phyloP scores from a whole-genome alignment of 2,797 vertebrate genomes.

The Pitangus sulphuratus region DNA sequence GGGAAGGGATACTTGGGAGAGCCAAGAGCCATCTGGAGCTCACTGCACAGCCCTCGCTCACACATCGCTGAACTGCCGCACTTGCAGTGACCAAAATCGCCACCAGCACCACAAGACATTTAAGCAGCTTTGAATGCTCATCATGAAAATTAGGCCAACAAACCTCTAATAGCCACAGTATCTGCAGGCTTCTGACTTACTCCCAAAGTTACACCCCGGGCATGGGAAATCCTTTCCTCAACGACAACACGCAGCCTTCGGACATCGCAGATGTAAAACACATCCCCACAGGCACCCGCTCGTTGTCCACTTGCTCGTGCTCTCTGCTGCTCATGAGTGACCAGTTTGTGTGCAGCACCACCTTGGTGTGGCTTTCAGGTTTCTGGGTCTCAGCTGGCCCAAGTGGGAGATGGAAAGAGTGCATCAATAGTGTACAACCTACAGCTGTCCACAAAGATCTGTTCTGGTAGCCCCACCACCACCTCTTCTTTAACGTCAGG shows the following conservation, averaged over 20 bases:
- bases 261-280: not conserved
- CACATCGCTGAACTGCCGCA: not conserved
- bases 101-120: not conserved
- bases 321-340: not conserved
- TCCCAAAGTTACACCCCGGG: not conserved
- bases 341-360: not conserved
- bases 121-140: not conserved
- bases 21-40: not conserved
- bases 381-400: not conserved
- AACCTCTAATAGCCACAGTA: not conserved
- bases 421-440: not conserved
- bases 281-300: not conserved
- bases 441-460: not conserved
- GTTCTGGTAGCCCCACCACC: not conserved
- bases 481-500: not conserved
- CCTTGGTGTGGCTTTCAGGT: not conserved
- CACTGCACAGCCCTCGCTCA: not conserved
- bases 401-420: not conserved
- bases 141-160: not conserved
- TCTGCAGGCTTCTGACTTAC: not conserved
- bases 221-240: not conserved
- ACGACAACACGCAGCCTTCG: not conserved
- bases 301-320: rapidly evolving
- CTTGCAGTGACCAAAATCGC: rapidly evolving
- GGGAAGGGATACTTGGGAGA: not conserved